Percentiles rank a stretch among this genome's conserved stretches.
Evolutionary conservation across 2,113 vertebrate genomes (phyloP).

Genomic region (Stictonetta naevosa): DNA sequence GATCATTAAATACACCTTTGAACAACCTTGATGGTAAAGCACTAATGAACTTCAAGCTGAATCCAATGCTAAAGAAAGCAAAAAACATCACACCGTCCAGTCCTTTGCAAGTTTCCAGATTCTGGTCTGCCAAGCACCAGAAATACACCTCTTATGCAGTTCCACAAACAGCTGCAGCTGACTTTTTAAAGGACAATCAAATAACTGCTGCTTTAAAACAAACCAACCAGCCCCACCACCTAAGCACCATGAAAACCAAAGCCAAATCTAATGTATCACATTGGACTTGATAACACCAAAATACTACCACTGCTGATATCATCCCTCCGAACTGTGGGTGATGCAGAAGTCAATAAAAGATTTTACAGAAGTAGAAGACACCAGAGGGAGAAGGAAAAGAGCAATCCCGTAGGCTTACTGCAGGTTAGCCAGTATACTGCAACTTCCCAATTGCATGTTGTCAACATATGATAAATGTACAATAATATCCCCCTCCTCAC

Average conservation of each 20-base stretch:
- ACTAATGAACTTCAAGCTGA: not conserved
- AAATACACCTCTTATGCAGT: not conserved
- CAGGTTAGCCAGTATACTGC: not conserved
- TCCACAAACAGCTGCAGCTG: not conserved
- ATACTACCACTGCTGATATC: accelerated
- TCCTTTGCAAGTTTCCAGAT: not conserved
- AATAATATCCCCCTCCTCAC: not conserved
- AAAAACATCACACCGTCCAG: not conserved
- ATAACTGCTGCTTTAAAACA: not conserved
- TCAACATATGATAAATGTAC: accelerated
- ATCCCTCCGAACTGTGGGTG: not conserved
- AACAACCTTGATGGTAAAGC: not conserved
- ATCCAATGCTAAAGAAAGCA: not conserved
- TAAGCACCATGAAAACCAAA: not conserved
- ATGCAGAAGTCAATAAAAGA: accelerated
- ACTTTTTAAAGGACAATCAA: not conserved
- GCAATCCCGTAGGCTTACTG: not conserved
- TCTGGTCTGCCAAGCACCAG: not conserved
- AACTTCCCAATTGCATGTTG: not conserved
- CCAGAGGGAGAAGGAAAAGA: not conserved
- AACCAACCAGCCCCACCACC: not conserved
- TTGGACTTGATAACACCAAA: not conserved
- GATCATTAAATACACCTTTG: not conserved
- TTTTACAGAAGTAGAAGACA: not conserved
- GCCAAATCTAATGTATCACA: not conserved